phyloP scores from a whole-genome alignment of 2,797 vertebrate genomes.

The Takifugu ocellatus region DNA sequence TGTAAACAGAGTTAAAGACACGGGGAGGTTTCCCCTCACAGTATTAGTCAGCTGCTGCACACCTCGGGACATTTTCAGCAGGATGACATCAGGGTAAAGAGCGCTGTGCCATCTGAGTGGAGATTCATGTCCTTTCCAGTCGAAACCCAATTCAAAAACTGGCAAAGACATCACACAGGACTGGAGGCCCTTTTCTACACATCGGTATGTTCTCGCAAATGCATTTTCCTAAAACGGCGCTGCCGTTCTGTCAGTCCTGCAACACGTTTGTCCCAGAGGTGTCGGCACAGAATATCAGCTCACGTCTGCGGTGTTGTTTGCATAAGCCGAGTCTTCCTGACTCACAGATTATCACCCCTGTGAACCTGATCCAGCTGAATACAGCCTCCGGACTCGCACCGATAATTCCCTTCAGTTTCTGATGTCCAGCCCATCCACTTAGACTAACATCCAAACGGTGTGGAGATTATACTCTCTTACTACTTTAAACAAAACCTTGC shows the following conservation, averaged over 20 bases:
- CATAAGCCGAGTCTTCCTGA: slow-evolving; percentile 15
- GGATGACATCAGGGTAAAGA: slow-evolving; percentile 41
- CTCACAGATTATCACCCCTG: slow-evolving; percentile 26
- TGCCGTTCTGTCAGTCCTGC: slow-evolving; percentile 14
- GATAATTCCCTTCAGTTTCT: slow-evolving; percentile 29
- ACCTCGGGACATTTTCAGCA: slow-evolving; percentile 41
- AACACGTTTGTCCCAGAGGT: slow-evolving; percentile 14
- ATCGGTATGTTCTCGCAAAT: slow-evolving; percentile 15
- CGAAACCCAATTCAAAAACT: slow-evolving; percentile 9
- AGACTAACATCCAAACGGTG: not conserved
- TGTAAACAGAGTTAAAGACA: too few species aligned
- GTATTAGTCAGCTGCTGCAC: slow-evolving; percentile 10
- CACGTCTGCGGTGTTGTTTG: slow-evolving; percentile 17
- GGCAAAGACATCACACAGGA: slow-evolving; percentile 21
- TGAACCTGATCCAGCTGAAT: slow-evolving; percentile 29
- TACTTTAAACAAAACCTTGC: not conserved
- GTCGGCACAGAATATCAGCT: slow-evolving; percentile 44
- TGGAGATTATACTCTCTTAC: not conserved
- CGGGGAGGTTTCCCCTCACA: too few species aligned
- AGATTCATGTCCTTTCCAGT: not conserved
- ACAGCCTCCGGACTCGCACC: slow-evolving; percentile 17
- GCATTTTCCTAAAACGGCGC: too few species aligned
- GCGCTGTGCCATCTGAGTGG: slow-evolving; percentile 10
- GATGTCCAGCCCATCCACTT: slow-evolving; percentile 6
- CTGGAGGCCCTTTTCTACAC: slow-evolving; percentile 22